Evolutionary conservation across 2,888 invertebrate species (phyloP).

Genomic region (Lepas anatifera): DNA sequence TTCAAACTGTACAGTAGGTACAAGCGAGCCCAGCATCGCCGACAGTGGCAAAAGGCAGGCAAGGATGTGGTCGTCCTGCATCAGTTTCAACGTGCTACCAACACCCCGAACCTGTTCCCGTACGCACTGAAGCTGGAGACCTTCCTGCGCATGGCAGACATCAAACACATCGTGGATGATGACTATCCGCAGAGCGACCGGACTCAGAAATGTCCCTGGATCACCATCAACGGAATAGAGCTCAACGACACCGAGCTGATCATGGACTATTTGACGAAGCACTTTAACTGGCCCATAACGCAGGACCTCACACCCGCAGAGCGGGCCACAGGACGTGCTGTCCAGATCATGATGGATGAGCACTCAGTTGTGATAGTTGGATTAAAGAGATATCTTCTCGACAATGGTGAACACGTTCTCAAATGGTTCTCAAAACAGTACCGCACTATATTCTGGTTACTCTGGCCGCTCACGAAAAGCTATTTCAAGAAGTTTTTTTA

Average conservation of each 20-base stretch:
- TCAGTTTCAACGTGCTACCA: background rate
- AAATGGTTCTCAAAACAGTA: background rate
- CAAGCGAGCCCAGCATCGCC: background rate
- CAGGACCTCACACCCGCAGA: slow-evolving; percentile 27
- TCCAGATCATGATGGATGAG: slow-evolving; percentile 33
- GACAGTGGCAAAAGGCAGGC: background rate
- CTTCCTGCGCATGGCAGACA: background rate
- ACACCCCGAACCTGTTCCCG: background rate
- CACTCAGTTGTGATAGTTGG: slow-evolving; percentile 24
- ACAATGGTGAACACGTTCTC: background rate
- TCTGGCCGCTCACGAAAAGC: background rate
- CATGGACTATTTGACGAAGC: slow-evolving; percentile 32
- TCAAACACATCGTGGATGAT: background rate
- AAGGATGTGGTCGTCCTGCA: background rate
- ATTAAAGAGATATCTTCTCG: background rate
- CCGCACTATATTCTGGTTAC: background rate
- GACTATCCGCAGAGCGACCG: slow-evolving; percentile 28
- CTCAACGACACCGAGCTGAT: slow-evolving; percentile 33
- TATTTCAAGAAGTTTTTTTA: too few relatives aligned
- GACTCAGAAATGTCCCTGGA: slow-evolving; percentile 35
- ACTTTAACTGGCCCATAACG: slow-evolving; percentile 29
- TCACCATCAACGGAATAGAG: slow-evolving; percentile 31
- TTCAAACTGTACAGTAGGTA: too few relatives aligned
- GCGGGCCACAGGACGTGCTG: slow-evolving; percentile 30
- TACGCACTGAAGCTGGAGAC: background rate